Conservation (phyloP, 2,113 vertebrate species). For the Anoura caudifer region DNA sequence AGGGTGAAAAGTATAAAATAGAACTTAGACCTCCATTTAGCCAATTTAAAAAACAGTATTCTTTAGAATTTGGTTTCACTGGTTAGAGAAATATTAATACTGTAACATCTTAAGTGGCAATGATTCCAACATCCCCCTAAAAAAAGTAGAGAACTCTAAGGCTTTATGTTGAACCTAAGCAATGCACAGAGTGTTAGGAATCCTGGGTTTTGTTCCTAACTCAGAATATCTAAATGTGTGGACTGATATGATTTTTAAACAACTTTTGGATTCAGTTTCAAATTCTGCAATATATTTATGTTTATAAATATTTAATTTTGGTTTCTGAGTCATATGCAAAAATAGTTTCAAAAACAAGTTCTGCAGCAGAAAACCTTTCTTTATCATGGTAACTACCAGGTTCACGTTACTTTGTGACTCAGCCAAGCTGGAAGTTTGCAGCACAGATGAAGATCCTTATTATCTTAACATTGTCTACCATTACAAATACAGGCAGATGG, state of each 20-base stretch:
- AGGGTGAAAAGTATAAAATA: neutral
- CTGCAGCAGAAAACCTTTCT: constrained; percentile 37
- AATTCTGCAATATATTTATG: neutral
- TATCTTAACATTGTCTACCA: neutral
- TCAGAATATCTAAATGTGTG: neutral
- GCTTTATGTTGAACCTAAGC: neutral
- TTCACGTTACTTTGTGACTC: neutral
- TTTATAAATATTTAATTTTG: constrained; percentile 66
- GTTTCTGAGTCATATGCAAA: constrained; percentile 60
- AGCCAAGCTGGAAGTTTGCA: neutral
- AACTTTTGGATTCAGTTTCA: neutral
- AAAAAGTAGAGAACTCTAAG: neutral
- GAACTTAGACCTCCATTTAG: neutral
- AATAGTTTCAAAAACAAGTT: constrained; percentile 56
- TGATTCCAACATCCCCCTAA: neutral
- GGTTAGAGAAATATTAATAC: neutral
- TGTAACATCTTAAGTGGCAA: neutral
- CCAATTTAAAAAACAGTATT: neutral
- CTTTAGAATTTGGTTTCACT: neutral
- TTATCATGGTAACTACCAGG: constrained; percentile 39
- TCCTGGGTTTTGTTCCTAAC: neutral
- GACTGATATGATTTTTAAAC: neutral
- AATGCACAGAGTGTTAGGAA: neutral
- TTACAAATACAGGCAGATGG: neutral
- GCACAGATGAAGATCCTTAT: neutral